Evolutionary conservation across 1,140 invertebrate genomes (phyloP).

Genomic region (Leptinotarsa lineolata): DNA sequence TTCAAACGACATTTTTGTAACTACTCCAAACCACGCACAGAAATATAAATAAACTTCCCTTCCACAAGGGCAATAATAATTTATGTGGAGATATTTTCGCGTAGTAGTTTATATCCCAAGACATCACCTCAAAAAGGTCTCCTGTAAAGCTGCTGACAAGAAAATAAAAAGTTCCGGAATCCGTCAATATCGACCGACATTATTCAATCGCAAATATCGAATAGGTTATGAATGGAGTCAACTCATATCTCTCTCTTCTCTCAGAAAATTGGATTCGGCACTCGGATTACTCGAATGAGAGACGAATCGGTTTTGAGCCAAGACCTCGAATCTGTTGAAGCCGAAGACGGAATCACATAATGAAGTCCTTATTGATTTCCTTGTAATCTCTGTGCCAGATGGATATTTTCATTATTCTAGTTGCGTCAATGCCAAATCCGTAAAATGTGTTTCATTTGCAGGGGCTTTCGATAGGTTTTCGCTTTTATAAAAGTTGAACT

Average conservation of each 20-base stretch:
- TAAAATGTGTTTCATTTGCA: neutral
- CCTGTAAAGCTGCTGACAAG: too few species aligned
- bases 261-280: conserved; percentile 42
- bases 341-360: conserved; percentile 43
- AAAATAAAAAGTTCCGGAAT: too few species aligned
- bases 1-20: too few species aligned
- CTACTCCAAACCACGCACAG: too few species aligned
- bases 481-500: neutral
- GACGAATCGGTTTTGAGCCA: conserved; percentile 32
- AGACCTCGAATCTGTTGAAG: conserved; percentile 42
- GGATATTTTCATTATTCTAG: conserved; percentile 39
- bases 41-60: too few species aligned
- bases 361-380: conserved; percentile 47
- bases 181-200: neutral
- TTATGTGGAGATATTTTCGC: too few species aligned
- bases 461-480: neutral
- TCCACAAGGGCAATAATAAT: too few species aligned
- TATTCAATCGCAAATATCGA: conserved; percentile 11
- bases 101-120: too few species aligned
- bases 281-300: conserved; percentile 35
- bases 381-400: conserved; percentile 39
- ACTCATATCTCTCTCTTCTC: conserved; percentile 26
- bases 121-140: too few species aligned
- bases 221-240: conserved; percentile 18
- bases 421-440: conserved; percentile 26